Evolutionary conservation across 1,140 invertebrate species (phyloP).

Genomic region (Leptonema lineaticorne): DNA sequence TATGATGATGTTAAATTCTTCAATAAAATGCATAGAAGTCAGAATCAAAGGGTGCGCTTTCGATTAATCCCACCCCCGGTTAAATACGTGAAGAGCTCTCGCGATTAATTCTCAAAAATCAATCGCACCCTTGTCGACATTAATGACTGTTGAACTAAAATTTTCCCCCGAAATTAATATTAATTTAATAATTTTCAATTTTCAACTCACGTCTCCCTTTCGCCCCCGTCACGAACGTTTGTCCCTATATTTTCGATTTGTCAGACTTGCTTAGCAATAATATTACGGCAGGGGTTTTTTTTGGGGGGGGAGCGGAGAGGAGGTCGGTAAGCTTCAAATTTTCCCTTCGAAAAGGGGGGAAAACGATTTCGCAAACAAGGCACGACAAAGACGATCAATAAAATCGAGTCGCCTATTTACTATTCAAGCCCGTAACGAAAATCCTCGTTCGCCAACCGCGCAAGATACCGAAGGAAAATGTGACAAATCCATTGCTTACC

Average conservation of each 20-base stretch:
- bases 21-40: too few relatives aligned
- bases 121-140: too few relatives aligned
- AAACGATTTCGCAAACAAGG: constrained; percentile 20
- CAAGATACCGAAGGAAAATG: constrained; percentile 6
- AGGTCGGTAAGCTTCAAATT: too few relatives aligned
- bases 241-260: constrained; percentile 5
- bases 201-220: constrained; percentile 5
- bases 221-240: too few relatives aligned
- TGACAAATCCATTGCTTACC: constrained; percentile 32
- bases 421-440: constrained; percentile 17
- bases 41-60: too few relatives aligned
- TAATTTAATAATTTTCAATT: not conserved
- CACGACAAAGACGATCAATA: constrained; percentile 25
- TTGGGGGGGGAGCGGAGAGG: too few relatives aligned
- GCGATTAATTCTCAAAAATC: too few relatives aligned
- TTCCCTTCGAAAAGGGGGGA: too few relatives aligned
- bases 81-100: too few relatives aligned
- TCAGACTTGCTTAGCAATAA: not conserved
- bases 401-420: constrained; percentile 24
- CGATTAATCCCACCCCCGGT: too few relatives aligned
- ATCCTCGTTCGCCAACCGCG: constrained; percentile 13
- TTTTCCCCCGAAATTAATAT: not conserved
- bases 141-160: not conserved
- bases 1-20: too few relatives aligned
- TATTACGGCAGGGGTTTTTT: not conserved